phyloP scores from a whole-genome alignment of 2,888 invertebrate genomes.

The Melolontha melolontha region DNA sequence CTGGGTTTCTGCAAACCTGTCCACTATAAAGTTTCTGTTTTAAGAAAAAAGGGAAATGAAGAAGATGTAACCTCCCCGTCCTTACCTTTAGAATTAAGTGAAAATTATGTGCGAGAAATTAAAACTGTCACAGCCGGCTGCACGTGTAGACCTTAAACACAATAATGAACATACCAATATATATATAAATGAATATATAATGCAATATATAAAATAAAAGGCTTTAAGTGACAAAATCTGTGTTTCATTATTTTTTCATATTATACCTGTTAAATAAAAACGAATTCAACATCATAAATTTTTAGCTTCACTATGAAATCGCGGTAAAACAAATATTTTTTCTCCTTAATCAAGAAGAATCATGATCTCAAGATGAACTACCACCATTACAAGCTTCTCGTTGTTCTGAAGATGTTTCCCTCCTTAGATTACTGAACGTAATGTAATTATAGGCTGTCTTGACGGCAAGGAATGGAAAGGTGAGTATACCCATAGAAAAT shows the following conservation, averaged over 20 bases:
- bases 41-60: conserved; percentile 53
- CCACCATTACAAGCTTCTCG: no score
- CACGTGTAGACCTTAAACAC: conserved; percentile 56
- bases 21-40: conserved; percentile 59
- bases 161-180: neutral
- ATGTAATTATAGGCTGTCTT: no score
- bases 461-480: no score
- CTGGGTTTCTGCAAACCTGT: conserved; percentile 56
- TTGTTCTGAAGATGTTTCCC: no score
- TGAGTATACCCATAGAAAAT: no score
- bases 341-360: no score
- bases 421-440: no score
- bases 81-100: conserved; percentile 58
- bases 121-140: conserved; percentile 62
- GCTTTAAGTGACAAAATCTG: neutral
- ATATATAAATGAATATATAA: neutral
- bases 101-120: conserved; percentile 59
- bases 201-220: conserved; percentile 10
- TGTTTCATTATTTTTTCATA: neutral
- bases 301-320: no score
- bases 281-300: no score
- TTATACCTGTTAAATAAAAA: no score
- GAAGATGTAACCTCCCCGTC: conserved; percentile 45
- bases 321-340: no score
- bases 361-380: no score